Conservation (phyloP, 1,140 invertebrate species). For the Drosophila parvula region DNA sequence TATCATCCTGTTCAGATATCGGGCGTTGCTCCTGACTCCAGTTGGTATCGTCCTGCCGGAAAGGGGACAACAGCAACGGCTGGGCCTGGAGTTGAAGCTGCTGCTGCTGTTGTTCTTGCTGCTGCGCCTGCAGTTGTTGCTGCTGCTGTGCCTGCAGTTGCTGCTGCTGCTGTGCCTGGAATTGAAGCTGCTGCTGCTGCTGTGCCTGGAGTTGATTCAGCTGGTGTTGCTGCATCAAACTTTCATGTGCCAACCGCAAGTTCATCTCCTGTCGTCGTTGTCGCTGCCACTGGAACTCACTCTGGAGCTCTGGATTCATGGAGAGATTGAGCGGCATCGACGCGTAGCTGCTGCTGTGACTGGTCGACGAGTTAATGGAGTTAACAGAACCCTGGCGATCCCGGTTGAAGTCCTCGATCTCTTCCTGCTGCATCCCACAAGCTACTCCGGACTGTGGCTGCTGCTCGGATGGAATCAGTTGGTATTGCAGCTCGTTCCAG, state of each 20-base stretch:
- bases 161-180: background rate
- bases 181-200: background rate
- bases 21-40: background rate
- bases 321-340: background rate
- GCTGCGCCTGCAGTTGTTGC: background rate
- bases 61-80: background rate
- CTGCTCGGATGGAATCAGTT: background rate
- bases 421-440: background rate
- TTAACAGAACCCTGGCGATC: background rate
- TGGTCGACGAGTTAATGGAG: background rate
- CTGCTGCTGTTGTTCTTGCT: background rate
- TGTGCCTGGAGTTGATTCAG: background rate
- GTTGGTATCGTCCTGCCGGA: background rate
- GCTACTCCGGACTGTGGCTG: background rate
- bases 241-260: background rate
- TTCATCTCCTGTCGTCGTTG: conserved; percentile 19
- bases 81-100: no score
- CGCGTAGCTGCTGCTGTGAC: conserved; percentile 8
- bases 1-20: background rate
- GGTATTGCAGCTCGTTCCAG: conserved; percentile 57
- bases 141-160: background rate
- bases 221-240: background rate
- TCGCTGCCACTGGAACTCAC: background rate
- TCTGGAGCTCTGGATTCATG: background rate
- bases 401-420: background rate